phyloP scores from a whole-genome alignment of 2,113 vertebrate species.

The Oreochromis tanganicae region DNA sequence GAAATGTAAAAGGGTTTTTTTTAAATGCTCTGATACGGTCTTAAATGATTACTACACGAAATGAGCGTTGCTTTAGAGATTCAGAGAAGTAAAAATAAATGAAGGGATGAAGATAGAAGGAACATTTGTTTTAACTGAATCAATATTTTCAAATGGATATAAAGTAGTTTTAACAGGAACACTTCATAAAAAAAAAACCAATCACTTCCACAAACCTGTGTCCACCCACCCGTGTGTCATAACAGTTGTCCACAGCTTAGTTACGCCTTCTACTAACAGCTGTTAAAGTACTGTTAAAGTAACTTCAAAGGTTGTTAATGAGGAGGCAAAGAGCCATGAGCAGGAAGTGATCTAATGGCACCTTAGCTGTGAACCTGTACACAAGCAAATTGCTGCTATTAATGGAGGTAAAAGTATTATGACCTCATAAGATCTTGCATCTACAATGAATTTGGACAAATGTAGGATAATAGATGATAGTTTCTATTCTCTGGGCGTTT shows the following conservation, averaged over 20 bases:
- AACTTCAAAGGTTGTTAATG: slow-evolving; percentile 51
- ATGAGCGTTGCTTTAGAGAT: background rate
- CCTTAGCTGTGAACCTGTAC: background rate
- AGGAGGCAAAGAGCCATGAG: background rate
- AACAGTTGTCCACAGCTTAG: slow-evolving; percentile 2
- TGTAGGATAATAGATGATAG: background rate
- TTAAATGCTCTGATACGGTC: background rate
- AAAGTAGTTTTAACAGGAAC: background rate
- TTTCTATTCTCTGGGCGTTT: background rate
- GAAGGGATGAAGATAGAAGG: background rate
- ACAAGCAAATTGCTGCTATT: background rate
- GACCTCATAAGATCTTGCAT: background rate
- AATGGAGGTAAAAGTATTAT: background rate
- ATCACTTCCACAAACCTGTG: background rate
- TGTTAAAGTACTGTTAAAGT: slow-evolving; percentile 12
- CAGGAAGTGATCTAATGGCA: slow-evolving; percentile 29
- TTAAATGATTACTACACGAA: background rate
- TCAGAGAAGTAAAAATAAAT: background rate
- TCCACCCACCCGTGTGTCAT: background rate
- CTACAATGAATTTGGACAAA: background rate
- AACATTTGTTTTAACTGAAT: background rate
- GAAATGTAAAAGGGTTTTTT: background rate
- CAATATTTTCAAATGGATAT: background rate
- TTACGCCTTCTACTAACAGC: slow-evolving; percentile 24
- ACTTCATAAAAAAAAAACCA: background rate